Percentiles rank a stretch among this genome's conserved stretches.
phyloP scores from a whole-genome alignment of 2,113 vertebrate species.

The Paralichthys olivaceus region DNA sequence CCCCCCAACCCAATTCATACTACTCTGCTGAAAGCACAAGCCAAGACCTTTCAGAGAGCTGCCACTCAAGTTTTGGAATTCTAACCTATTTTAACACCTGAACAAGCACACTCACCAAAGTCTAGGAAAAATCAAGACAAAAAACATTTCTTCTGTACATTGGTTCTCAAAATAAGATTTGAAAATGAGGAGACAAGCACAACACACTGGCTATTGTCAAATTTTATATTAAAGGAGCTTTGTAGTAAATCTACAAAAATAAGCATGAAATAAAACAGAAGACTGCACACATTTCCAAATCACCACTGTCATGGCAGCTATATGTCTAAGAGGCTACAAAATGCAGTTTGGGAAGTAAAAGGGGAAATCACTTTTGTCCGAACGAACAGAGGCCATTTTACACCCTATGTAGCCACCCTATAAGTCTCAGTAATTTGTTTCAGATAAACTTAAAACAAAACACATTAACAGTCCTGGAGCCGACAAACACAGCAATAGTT shows the following conservation, averaged over 20 bases:
- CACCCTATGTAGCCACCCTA: no score
- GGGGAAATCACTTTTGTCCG: background rate
- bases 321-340: no score
- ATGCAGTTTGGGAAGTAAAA: background rate
- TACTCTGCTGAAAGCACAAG: constrained; percentile 13
- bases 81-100: constrained; percentile 8
- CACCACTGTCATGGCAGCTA: no score
- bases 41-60: constrained; percentile 6
- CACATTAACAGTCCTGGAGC: background rate
- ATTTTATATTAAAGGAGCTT: no score
- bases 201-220: no score
- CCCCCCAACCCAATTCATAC: constrained; percentile 16
- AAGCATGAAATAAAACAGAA: background rate
- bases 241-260: background rate
- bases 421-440: background rate
- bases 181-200: no score
- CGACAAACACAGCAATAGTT: background rate
- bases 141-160: background rate
- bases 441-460: background rate
- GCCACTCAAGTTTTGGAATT: constrained; percentile 6
- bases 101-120: background rate
- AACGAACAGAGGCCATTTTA: background rate
- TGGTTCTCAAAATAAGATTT: no score
- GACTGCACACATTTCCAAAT: no score
- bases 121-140: background rate